Evolutionary conservation across 2,888 invertebrate genomes (phyloP).

Genomic region (Nymphalis polychloros): DNA sequence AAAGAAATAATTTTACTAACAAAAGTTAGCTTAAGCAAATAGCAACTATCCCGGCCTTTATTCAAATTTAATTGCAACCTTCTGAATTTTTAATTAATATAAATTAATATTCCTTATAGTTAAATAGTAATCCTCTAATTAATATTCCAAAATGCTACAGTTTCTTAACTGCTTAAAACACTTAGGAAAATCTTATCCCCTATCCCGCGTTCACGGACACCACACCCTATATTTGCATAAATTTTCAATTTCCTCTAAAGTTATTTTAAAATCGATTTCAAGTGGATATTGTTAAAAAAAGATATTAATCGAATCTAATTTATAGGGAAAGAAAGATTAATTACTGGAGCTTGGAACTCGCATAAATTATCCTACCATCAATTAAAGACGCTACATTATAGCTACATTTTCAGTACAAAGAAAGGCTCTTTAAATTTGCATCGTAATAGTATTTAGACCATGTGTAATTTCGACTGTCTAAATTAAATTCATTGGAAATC

Average conservation of each 20-base stretch:
- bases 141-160: background rate
- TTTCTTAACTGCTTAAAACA: conserved; percentile 7
- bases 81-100: background rate
- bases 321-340: background rate
- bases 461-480: no score
- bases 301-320: background rate
- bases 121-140: background rate
- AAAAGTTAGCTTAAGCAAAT: no score
- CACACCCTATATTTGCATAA: conserved; percentile 24
- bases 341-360: no score
- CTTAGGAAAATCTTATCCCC: conserved; percentile 17
- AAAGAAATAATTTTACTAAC: no score
- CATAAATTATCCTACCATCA: no score
- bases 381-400: no score
- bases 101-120: background rate
- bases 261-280: conserved; percentile 13
- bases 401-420: no score
- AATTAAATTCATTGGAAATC: no score
- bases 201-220: conserved; percentile 8
- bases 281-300: conserved; percentile 11
- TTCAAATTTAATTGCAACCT: no score
- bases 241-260: conserved; percentile 25
- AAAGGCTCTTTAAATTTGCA: no score
- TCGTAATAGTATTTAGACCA: no score
- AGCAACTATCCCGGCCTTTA: no score